Evolutionary conservation across 2,888 invertebrate genomes (phyloP), one percentile per base, ranked within the genome.

Genomic region (Brachypterus glaber): DNA sequence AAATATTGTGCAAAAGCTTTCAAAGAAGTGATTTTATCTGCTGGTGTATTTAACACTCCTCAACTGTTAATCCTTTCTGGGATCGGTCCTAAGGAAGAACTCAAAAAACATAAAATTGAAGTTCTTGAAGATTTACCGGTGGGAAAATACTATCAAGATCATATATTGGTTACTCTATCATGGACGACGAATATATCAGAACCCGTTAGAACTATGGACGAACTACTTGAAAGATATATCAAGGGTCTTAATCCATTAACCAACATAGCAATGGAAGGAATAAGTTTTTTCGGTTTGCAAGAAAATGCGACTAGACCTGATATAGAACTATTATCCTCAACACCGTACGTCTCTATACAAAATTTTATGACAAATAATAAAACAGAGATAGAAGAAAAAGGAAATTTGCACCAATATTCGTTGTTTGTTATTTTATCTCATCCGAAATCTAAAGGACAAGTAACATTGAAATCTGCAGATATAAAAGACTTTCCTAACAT

Each of bases 41-140:
- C 87, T 0, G 91, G 92, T 0, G 79, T 90, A 1, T 82, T 92
- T 21, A 90, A 90, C 18, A 26, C 40, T 12, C 44, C 44, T 0
- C 90, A 91, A 55, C 64, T 92, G 35, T 67, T 92, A 37, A 86
- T 90, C 86, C 63, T 91, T 1, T 89, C 89, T 0, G 91, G 91
- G 0, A 71, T 89, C 35, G 85, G 85, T 0, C 85, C 84, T 0
- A 68, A 69, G 27, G 67, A 76, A 14, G 83, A 85, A 49, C 64
- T 85, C 13, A 66, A 69, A 46, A 67, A 77, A 25, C 64, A 79
- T 12, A 81, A 81, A 2, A 80, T 88, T 33, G 73, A 72, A 11
- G 75, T 83, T 0, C 50, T 86, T 1, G 76, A 77, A 54, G 79
- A 89, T 62, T 67, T 84, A 33, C 75, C 74, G 1, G 82, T 78